Percentiles rank a stretch among this genome's conserved stretches.
phyloP scores from a whole-genome alignment of 1,140 invertebrate species.

The Drosophila lacteicornis region DNA sequence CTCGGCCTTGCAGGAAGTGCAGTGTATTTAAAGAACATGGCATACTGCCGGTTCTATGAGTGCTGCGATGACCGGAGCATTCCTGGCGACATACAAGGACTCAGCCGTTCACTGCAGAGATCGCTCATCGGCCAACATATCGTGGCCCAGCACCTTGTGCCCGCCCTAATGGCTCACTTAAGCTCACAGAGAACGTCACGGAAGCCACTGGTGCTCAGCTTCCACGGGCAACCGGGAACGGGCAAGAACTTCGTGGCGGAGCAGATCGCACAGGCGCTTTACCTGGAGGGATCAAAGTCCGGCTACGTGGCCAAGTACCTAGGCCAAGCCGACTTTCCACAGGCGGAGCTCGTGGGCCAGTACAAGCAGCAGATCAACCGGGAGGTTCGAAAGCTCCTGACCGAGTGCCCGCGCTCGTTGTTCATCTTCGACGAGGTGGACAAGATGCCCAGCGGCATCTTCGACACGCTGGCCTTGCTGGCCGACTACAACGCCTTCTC shows the following conservation, averaged over 20 bases:
- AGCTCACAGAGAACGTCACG: conserved; percentile 84
- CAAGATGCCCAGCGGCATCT: conserved; percentile 93
- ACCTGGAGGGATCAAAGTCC: conserved; percentile 90
- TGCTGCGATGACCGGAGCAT: conserved; percentile 85
- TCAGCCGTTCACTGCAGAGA: neutral
- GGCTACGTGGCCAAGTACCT: conserved; percentile 93
- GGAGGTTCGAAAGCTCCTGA: conserved; percentile 81
- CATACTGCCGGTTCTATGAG: conserved; percentile 76
- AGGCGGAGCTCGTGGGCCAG: conserved; percentile 78
- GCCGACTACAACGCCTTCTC: conserved; percentile 92
- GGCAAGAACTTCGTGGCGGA: conserved; percentile 95
- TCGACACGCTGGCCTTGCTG: conserved; percentile 94
- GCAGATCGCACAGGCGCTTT: conserved; percentile 92
- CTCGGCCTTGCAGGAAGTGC: conserved; percentile 6
- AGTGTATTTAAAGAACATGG: conserved; percentile 40
- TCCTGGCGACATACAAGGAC: conserved; percentile 64
- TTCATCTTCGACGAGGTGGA: conserved; percentile 99
- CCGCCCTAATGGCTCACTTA: conserved; percentile 87
- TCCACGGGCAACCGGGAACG: conserved; percentile 92
- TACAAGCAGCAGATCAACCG: conserved; percentile 85
- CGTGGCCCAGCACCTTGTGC: conserved; percentile 83
- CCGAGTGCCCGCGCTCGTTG: conserved; percentile 90
- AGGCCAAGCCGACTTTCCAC: conserved; percentile 92
- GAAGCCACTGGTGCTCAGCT: conserved; percentile 90
- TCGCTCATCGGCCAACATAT: conserved; percentile 89